Conservation (phyloP, 2,797 vertebrate genomes). For the Chaenodraco wilsoni region DNA sequence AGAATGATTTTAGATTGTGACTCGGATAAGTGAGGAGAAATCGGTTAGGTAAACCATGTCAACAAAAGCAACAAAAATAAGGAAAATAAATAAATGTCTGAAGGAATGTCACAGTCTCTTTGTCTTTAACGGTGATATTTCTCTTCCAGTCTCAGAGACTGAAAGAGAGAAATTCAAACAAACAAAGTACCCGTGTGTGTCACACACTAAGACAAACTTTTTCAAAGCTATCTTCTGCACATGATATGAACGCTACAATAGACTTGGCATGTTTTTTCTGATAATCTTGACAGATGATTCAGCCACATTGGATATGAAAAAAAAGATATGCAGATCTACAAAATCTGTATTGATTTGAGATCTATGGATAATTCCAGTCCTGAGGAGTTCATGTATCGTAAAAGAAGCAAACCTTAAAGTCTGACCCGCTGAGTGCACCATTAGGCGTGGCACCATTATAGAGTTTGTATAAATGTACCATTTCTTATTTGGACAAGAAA, state of each 20-base stretch:
- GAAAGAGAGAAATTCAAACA: slow-evolving; percentile 32
- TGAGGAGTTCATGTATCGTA: slow-evolving; percentile 64
- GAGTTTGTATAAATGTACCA: slow-evolving; percentile 33
- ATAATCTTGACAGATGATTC: slow-evolving; percentile 51
- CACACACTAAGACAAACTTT: slow-evolving; percentile 70
- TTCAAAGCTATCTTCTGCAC: slow-evolving; percentile 73
- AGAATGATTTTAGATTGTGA: slow-evolving; percentile 32
- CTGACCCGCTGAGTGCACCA: slow-evolving; percentile 50
- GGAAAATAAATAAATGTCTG: slow-evolving; percentile 63
- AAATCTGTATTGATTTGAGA: slow-evolving; percentile 46
- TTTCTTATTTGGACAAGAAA: slow-evolving; percentile 54
- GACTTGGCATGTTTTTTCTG: slow-evolving; percentile 60
- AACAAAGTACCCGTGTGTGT: slow-evolving; percentile 58
- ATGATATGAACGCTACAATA: slow-evolving; percentile 56
- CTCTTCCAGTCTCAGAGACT: slow-evolving; percentile 50
- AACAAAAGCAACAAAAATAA: slow-evolving; percentile 27
- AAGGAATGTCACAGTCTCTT: slow-evolving; percentile 65
- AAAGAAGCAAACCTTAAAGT: slow-evolving; percentile 43
- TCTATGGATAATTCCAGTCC: slow-evolving; percentile 64
- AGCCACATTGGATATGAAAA: slow-evolving; percentile 34
- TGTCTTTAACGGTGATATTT: slow-evolving; percentile 48
- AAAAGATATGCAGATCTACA: slow-evolving; percentile 42
- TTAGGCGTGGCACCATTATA: slow-evolving; percentile 37
- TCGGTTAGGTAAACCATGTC: slow-evolving; percentile 42
- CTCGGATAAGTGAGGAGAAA: slow-evolving; percentile 31